Percentiles rank a stretch among this genome's conserved stretches.
Conservation (phyloP, 2,888 invertebrate genomes). For the Nomada hirtipes region DNA sequence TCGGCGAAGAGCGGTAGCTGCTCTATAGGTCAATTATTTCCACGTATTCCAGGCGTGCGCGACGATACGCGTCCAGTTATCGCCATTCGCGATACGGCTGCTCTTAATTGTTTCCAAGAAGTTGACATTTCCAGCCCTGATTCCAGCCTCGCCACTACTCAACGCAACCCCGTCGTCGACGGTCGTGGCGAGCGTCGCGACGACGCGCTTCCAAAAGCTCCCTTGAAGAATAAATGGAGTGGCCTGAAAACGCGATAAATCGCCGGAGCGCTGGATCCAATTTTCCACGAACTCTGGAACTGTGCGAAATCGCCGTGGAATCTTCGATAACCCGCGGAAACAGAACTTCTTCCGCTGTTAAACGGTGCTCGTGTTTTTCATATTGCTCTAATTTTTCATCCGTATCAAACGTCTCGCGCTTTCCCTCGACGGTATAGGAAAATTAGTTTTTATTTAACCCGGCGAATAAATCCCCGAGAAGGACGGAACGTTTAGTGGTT, state of each 20-base stretch:
- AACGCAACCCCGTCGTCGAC: neutral
- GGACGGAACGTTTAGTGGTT: neutral
- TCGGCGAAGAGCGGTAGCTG: neutral
- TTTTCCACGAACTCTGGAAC: constrained; percentile 25
- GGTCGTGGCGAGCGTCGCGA: neutral
- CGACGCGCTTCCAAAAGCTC: constrained; percentile 15
- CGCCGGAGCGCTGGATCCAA: constrained; percentile 23
- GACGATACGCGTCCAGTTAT: constrained; percentile 66
- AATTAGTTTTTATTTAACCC: neutral
- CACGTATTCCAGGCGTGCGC: constrained; percentile 70
- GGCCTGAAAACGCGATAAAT: constrained; percentile 32
- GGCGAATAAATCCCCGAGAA: neutral
- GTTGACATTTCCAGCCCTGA: constrained; percentile 63
- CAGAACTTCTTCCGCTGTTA: constrained; percentile 3
- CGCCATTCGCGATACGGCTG: constrained; percentile 63
- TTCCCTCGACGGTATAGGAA: neutral
- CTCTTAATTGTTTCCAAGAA: constrained; percentile 72
- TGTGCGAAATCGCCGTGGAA: constrained; percentile 30
- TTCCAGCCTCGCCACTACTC: constrained; percentile 4
- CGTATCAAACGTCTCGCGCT: neutral
- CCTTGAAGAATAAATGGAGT: constrained; percentile 27
- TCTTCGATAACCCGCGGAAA: constrained; percentile 28
- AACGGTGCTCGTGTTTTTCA: neutral
- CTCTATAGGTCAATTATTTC: constrained; percentile 76
- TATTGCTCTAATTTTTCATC: constrained; percentile 1